phyloP scores from a whole-genome alignment of 1,140 invertebrate species.

The Apolygus lucorum region DNA sequence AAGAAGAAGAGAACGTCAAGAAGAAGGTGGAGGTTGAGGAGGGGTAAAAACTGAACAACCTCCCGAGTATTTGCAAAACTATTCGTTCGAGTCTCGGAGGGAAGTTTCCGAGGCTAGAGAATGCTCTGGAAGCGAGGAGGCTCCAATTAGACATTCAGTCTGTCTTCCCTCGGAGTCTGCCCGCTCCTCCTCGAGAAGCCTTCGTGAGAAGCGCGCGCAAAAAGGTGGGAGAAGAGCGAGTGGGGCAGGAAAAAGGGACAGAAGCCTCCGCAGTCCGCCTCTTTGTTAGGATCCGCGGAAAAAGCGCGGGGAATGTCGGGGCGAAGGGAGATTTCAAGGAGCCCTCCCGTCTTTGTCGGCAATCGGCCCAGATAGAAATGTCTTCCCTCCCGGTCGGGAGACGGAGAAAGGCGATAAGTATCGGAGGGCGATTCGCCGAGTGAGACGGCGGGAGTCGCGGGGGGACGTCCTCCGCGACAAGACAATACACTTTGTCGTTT shows the following conservation, averaged over 20 bases:
- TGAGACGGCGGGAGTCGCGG: not conserved
- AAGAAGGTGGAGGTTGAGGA: not conserved
- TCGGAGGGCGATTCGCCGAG: not conserved
- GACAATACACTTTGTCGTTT: not conserved
- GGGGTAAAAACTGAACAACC: not conserved
- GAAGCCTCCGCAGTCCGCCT: not conserved
- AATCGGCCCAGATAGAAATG: not conserved
- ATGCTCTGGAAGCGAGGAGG: not conserved
- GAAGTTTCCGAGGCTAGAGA: not conserved
- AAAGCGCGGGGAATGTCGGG: not conserved
- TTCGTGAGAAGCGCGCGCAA: too few relatives aligned
- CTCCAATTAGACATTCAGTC: not conserved
- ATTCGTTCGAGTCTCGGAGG: not conserved
- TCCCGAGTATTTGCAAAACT: constrained; percentile 1
- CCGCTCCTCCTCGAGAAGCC: too few relatives aligned
- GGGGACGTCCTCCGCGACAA: not conserved
- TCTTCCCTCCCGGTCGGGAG: not conserved
- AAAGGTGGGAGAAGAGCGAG: not conserved
- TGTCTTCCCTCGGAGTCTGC: too few relatives aligned
- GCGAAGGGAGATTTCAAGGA: too few relatives aligned
- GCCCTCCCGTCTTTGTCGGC: not conserved
- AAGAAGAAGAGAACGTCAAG: too few relatives aligned
- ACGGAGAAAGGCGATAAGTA: too few relatives aligned
- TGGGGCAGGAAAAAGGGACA: not conserved
- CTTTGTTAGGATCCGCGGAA: not conserved